Evolutionary conservation across 2,113 vertebrate species (phyloP).

Genomic region (Grus americana): DNA sequence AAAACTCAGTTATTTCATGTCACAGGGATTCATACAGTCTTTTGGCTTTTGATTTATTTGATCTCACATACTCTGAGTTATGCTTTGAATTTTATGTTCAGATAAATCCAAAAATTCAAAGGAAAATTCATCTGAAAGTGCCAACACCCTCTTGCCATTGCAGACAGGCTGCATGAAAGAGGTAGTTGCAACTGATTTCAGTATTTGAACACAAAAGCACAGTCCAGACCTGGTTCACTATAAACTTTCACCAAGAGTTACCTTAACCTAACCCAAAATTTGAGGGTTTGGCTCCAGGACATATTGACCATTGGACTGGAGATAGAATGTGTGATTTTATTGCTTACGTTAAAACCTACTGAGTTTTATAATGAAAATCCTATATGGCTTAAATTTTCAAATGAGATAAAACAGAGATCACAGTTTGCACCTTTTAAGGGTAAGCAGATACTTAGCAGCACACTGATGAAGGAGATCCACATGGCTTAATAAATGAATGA

Average conservation of each 20-base stretch:
- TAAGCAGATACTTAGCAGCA: neutral
- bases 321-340: neutral
- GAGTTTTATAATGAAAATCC: neutral
- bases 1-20: conserved; percentile 1
- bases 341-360: neutral
- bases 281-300: neutral
- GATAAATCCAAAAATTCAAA: conserved; percentile 21
- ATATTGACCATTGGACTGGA: neutral
- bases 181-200: neutral
- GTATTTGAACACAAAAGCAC: neutral
- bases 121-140: neutral
- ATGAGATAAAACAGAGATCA: neutral
- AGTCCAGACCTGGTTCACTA: neutral
- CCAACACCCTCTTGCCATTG: neutral
- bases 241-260: neutral
- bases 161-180: neutral
- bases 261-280: neutral
- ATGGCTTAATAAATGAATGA: neutral
- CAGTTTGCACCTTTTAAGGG: neutral
- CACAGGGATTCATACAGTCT: neutral
- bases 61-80: neutral
- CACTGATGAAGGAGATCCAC: neutral
- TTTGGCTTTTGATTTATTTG: conserved; percentile 22
- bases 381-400: neutral
- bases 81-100: conserved; percentile 28